Base-by-base conservation (phyloP, 2,888 invertebrate genomes). In the Acanthococcus lagerstroemiae region DNA sequence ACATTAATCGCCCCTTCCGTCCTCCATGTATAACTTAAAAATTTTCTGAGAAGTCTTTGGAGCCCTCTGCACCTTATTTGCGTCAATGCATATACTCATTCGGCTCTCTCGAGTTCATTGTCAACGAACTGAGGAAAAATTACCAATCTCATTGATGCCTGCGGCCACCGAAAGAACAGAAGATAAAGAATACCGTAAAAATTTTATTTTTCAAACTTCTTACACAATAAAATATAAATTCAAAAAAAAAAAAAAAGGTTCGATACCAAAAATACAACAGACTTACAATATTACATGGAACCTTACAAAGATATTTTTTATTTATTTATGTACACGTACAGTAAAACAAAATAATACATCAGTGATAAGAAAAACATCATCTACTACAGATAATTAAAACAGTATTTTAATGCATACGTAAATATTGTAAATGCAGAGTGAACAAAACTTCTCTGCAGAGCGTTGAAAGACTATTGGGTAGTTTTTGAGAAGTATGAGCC, bases 191-290 rank as follows among this genome's bases (percentile, higher is more conserved):
- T 52, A 52, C 19, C 19, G 44, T 58, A 54, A 63, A 63, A 63
- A 54, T 63, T 63, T 52, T 21, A 63, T 63, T 63, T 63, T 63
- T 63, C 63, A 63, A 63, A 63, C 63, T 63, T 63, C 63, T 63
- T 63, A 63, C 44, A 58, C 44, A 63, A 63, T 63, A 22, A 52
- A 52, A 63, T 63, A 63, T 26, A 52, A 52, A 52, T 54, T 52
- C 15, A 55, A 37, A 54, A 37, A 61, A 61, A 60, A 60, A 60
- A 60, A 50, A 60, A 60, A 46, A 60, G 46, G 24, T n/a, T n/a
- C n/a, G 24, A 27, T 37, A 57, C 24, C 15, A 61, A 60, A 61
- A 63, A 24, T 63, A 63, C 63, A 63, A 63, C 63, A 52, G 63
- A 63, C 63, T 63, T 63, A 63, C 24, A 15, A 63, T 27, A 52